These are phyloP conservation scores for Prostheceraeus crozeri DNA, from an alignment of 2,888 invertebrate genomes.

Conservation along the genomic window DNA sequence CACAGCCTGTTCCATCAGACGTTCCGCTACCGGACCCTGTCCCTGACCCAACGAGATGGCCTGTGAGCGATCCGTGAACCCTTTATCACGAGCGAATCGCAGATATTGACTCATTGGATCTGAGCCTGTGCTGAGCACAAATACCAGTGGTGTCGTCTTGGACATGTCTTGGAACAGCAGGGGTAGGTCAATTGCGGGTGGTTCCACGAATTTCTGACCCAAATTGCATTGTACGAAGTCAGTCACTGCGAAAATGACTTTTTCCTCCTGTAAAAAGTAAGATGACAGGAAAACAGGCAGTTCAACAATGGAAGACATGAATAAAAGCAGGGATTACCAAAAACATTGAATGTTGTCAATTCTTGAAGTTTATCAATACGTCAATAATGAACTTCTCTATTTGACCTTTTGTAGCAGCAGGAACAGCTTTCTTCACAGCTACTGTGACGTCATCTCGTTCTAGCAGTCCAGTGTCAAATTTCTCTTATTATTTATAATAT, in stretches of 20 bases:
- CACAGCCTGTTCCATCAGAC: constrained; percentile 52
- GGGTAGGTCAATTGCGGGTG: constrained; percentile 65
- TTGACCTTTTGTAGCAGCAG: no score
- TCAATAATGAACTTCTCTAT: no score
- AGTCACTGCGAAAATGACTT: constrained; percentile 69
- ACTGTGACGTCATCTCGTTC: no score
- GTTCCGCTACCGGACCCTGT: constrained; percentile 58
- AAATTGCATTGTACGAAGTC: constrained; percentile 71
- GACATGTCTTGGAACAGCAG: constrained; percentile 58
- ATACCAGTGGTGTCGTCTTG: constrained; percentile 68
- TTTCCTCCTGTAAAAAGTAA: constrained; percentile 31
- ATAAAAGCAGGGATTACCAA: no score
- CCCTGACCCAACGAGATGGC: constrained; percentile 58
- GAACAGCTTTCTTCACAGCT: no score
- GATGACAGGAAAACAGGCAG: no score
- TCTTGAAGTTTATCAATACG: no score
- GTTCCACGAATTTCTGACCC: constrained; percentile 73
- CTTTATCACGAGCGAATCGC: constrained; percentile 53
- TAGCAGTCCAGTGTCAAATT: no score
- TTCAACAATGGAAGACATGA: not conserved
- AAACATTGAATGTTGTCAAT: no score
- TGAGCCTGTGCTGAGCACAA: constrained; percentile 75
- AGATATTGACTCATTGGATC: constrained; percentile 58
- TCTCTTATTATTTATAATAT: no score
- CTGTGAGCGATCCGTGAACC: constrained; percentile 51